These are phyloP conservation scores for Melanchra persicariae DNA, from an alignment of 2,888 invertebrate genomes.

Conservation along the genomic window DNA sequence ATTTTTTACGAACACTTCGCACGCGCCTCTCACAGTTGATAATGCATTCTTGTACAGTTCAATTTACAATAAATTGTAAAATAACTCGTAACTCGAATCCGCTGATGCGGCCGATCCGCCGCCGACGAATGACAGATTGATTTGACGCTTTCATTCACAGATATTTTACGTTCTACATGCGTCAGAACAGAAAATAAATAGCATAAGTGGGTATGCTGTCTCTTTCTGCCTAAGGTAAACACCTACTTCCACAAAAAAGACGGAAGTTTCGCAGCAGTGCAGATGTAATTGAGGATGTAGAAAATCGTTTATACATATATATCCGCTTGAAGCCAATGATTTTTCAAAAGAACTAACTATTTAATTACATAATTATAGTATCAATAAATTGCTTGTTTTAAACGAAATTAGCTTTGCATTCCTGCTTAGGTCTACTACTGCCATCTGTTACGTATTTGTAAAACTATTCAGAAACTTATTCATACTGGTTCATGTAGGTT, in stretches of 20 bases:
- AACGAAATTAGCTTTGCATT: neutral
- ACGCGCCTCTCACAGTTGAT: conserved; percentile 52
- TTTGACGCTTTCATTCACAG: conserved; percentile 57
- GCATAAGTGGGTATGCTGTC: conserved; percentile 35
- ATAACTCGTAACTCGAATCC: conserved; percentile 38
- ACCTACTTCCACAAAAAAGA: conserved; percentile 5
- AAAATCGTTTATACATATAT: conserved; percentile 1
- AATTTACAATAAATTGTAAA: conserved; percentile 54
- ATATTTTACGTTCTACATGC: conserved; percentile 31
- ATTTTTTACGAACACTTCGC: conserved; percentile 44
- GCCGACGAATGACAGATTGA: conserved; percentile 61
- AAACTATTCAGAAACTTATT: neutral
- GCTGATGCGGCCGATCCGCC: conserved; percentile 57
- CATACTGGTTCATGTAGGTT: neutral
- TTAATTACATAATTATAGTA: too few species aligned
- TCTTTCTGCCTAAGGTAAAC: conserved; percentile 38
- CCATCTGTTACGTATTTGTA: conserved; percentile 14
- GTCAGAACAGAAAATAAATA: conserved; percentile 19
- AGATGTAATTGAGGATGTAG: conserved; percentile 32
- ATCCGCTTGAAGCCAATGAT: neutral
- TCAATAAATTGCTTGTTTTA: too few species aligned
- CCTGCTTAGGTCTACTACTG: neutral
- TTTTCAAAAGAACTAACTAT: too few species aligned
- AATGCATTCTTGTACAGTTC: conserved; percentile 58
- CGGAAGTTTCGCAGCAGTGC: conserved; percentile 48